phyloP scores from a whole-genome alignment of 2,113 vertebrate species.

The Paramormyrops kingsleyae region DNA sequence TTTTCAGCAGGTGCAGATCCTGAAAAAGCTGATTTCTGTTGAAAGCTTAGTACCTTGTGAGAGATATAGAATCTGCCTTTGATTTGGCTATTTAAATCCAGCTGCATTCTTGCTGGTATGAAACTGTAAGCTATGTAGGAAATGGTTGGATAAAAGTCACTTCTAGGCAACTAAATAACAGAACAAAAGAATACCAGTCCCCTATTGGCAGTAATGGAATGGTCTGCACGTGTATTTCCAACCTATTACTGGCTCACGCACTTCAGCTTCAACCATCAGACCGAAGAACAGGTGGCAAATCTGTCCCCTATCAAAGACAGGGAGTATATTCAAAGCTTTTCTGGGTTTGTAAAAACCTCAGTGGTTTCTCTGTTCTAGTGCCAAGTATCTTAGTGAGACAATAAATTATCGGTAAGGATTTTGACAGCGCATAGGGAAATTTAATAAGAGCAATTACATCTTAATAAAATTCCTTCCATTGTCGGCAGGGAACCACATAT shows the following conservation, averaged over 20 bases:
- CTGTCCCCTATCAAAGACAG: slow-evolving; percentile 11
- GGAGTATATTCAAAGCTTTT: background rate
- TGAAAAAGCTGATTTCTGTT: background rate
- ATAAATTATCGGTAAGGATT: background rate
- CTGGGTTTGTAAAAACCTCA: background rate
- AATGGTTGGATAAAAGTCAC: background rate
- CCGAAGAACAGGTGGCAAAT: slow-evolving; percentile 10
- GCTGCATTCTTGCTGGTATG: background rate
- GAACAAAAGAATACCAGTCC: background rate
- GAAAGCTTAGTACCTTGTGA: background rate
- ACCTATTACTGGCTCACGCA: slow-evolving; percentile 3
- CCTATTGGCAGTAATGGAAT: background rate
- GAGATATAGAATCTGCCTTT: background rate
- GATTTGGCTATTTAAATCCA: background rate
- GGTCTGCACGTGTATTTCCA: background rate
- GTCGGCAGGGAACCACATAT: background rate
- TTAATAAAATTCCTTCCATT: slow-evolving; percentile 13
- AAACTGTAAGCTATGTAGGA: background rate
- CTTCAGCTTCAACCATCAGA: background rate
- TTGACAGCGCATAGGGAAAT: background rate
- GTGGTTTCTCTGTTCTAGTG: slow-evolving; percentile 6
- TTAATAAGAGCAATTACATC: slow-evolving; percentile 15
- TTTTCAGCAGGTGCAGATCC: background rate
- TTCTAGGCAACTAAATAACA: slow-evolving; percentile 2
- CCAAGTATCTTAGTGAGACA: slow-evolving; percentile 1